These are phyloP conservation scores for Eira barbara DNA, from an alignment of 2,113 vertebrate species.

Conservation along the genomic window DNA sequence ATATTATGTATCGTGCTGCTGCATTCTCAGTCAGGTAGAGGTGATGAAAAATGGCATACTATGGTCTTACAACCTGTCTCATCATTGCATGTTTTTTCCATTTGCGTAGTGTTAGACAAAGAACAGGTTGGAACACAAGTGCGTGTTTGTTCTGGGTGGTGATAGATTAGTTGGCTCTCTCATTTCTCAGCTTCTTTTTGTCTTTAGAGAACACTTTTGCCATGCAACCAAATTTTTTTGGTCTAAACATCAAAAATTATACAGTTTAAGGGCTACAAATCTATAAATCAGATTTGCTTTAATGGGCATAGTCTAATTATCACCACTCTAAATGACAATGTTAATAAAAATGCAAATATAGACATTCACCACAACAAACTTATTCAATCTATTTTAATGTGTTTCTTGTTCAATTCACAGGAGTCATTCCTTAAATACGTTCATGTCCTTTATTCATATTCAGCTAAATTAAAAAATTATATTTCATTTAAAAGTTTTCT, in stretches of 20 bases:
- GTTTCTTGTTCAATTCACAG: background rate
- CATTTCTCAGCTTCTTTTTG: background rate
- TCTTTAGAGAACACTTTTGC: background rate
- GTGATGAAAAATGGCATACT: background rate
- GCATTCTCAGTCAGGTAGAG: background rate
- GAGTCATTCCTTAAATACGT: background rate
- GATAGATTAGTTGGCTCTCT: background rate
- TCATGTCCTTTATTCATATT: background rate
- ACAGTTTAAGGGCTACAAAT: background rate
- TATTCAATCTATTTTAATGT: background rate
- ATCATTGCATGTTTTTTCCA: background rate
- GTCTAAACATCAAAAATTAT: background rate
- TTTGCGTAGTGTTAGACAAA: background rate
- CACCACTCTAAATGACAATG: background rate
- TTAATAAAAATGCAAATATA: conserved; percentile 59
- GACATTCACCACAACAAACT: background rate
- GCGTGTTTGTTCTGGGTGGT: background rate
- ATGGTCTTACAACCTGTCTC: background rate
- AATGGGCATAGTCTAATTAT: background rate
- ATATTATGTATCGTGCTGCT: background rate
- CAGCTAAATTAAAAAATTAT: background rate
- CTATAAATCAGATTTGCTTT: background rate
- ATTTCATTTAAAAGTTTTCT: background rate
- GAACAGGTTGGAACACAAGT: background rate
- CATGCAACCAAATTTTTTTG: background rate